Conservation (phyloP, 2,888 invertebrate genomes). For the Physocephala rufipes region DNA sequence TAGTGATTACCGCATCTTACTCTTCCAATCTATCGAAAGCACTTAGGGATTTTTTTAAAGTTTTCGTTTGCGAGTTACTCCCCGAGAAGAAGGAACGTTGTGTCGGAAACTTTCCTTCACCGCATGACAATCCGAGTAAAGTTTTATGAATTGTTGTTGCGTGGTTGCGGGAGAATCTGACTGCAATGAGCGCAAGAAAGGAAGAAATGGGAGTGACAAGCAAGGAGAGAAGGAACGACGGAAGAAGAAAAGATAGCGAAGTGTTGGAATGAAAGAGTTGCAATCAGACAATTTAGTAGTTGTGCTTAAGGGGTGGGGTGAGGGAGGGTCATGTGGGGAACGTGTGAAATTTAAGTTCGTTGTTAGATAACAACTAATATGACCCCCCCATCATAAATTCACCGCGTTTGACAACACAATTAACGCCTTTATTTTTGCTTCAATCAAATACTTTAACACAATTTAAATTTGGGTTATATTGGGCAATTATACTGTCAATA, state of each 20-base stretch:
- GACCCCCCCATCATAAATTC: no score
- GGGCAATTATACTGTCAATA: no score
- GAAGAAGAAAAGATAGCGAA: background rate
- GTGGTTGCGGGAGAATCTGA: no score
- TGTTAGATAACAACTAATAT: constrained; percentile 7
- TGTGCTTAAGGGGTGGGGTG: background rate
- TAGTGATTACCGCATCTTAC: constrained; percentile 31
- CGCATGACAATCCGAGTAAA: constrained; percentile 24
- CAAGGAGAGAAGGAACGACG: background rate
- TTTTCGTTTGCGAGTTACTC: background rate
- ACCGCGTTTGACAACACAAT: background rate
- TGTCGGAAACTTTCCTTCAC: constrained; percentile 24
- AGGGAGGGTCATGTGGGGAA: background rate
- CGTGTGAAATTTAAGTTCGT: constrained; percentile 1
- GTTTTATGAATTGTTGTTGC: background rate
- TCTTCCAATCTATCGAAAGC: constrained; percentile 2
- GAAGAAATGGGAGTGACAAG: background rate
- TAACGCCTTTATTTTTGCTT: background rate
- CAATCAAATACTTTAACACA: constrained; percentile 23
- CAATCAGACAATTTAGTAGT: background rate
- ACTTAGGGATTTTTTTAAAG: background rate
- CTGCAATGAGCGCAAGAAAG: background rate
- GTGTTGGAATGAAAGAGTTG: constrained; percentile 26
- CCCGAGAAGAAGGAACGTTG: constrained; percentile 14
- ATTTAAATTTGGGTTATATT: no score